phyloP scores from a whole-genome alignment of 2,113 vertebrate species.

The Protobothrops mucrosquamatus region DNA sequence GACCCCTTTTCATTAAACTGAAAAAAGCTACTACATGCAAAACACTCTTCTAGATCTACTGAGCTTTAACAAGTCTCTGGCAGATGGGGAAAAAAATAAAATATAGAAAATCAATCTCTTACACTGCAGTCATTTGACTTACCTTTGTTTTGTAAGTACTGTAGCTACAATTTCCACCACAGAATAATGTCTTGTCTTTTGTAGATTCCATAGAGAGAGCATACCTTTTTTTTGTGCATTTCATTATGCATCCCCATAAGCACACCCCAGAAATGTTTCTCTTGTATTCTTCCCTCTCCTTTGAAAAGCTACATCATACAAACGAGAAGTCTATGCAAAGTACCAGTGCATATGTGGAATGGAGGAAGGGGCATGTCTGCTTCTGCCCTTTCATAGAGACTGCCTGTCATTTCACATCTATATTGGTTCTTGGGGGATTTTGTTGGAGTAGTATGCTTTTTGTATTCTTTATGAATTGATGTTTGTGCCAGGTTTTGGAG shows the following conservation, averaged over 20 bases:
- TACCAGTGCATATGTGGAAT: background rate
- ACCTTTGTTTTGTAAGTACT: background rate
- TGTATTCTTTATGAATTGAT: background rate
- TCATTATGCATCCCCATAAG: background rate
- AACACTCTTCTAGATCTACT: background rate
- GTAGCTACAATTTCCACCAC: background rate
- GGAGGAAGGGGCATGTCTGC: background rate
- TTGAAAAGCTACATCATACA: background rate
- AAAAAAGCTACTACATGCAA: background rate
- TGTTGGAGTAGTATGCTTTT: background rate
- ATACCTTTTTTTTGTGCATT: background rate
- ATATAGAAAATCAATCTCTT: background rate
- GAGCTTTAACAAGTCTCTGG: background rate
- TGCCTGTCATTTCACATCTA: background rate
- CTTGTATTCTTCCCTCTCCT: background rate
- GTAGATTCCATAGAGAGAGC: background rate
- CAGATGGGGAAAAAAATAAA: background rate
- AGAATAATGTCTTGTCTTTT: background rate
- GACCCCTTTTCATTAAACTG: background rate
- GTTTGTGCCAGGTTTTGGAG: background rate
- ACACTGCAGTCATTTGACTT: background rate
- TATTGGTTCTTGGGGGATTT: background rate
- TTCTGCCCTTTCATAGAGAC: background rate
- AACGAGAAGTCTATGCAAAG: background rate
- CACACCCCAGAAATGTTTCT: no score